phyloP scores from a whole-genome alignment of 2,888 invertebrate species.

The Netelia melanura region DNA sequence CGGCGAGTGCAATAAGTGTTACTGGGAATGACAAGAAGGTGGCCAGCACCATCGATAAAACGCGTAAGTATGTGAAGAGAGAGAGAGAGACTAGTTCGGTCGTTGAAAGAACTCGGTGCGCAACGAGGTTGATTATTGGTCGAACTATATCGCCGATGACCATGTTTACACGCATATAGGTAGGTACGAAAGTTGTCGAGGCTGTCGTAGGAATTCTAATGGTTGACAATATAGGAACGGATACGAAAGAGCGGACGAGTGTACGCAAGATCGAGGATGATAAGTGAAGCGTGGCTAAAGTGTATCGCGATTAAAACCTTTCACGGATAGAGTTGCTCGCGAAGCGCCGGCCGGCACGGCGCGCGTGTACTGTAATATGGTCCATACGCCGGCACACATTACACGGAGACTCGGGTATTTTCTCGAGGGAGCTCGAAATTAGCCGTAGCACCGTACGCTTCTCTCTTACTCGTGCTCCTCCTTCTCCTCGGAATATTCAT shows the following conservation, averaged over 20 bases:
- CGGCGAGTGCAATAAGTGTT: no score
- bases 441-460: not conserved
- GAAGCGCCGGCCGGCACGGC: conserved; percentile 43
- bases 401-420: not conserved
- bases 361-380: conserved; percentile 8
- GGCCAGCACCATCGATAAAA: not conserved
- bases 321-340: conserved; percentile 17
- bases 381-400: not conserved
- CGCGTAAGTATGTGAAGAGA: not conserved
- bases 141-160: not conserved
- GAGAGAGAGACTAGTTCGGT: conserved; percentile 3
- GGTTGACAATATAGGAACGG: not conserved
- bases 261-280: conserved; percentile 24
- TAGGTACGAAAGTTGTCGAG: not conserved
- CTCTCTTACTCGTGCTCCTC: no score
- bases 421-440: conserved; percentile 14
- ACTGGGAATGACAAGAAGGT: no score
- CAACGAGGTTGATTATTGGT: not conserved
- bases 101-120: not conserved
- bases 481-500: conserved; percentile 22
- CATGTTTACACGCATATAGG: no score
- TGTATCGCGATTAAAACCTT: conserved; percentile 52
- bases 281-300: conserved; percentile 56
- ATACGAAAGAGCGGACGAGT: conserved; percentile 1
- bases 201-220: conserved; percentile 6